Evolutionary conservation across 2,113 vertebrate species (phyloP).

Genomic region (Oplegnathus fasciatus): DNA sequence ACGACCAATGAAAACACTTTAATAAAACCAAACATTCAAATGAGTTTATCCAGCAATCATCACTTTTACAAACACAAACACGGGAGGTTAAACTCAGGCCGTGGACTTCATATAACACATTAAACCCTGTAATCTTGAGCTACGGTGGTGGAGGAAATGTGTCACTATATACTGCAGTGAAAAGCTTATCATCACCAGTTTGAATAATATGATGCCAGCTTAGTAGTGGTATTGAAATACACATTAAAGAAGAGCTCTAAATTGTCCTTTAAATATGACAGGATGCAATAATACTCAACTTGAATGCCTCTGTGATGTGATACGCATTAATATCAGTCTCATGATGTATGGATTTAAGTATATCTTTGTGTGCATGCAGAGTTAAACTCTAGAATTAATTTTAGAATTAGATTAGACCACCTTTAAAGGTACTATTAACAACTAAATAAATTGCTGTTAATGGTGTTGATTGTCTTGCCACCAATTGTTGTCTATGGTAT

Average conservation of each 20-base stretch:
- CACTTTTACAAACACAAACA: conserved; percentile 42
- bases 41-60: conserved; percentile 38
- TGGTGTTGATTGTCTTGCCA: neutral
- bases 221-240: conserved; percentile 15
- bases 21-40: conserved; percentile 8
- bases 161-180: conserved; percentile 11
- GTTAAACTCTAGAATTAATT: neutral
- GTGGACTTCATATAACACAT: conserved; percentile 35
- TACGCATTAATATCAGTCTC: neutral
- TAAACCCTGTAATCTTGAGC: conserved; percentile 41
- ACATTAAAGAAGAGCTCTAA: conserved; percentile 8
- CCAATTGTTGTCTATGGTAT: neutral
- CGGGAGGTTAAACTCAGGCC: conserved; percentile 46
- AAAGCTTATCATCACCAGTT: conserved; percentile 26
- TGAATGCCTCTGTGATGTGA: neutral
- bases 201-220: conserved; percentile 9
- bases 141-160: neutral
- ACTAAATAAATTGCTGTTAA: neutral
- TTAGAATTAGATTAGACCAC: neutral
- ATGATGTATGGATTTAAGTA: neutral
- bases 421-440: neutral
- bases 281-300: neutral
- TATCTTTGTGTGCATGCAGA: neutral
- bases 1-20: conserved; percentile 19
- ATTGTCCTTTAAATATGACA: conserved; percentile 1